A percentile compares a stretch with the other conserved stretches of the same genome.
These are phyloP conservation scores for Euglossa dilemma DNA, from an alignment of 1,140 invertebrate genomes.

Conservation along the genomic window DNA sequence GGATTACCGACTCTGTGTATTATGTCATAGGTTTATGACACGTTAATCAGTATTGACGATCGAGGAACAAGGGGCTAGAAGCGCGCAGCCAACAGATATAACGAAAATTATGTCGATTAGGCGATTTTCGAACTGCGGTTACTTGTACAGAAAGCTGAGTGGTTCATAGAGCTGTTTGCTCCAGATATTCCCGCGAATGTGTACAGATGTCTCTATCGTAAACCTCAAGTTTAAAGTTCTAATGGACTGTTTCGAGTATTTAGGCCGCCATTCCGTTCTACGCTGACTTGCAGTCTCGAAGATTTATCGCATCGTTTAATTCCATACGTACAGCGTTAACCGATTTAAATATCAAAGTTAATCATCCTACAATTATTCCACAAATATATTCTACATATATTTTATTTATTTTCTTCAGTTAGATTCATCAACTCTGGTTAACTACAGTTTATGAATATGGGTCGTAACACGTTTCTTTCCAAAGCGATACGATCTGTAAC, in stretches of 20 bases:
- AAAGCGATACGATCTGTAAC: no score
- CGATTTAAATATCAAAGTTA: no score
- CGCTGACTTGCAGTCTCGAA: neutral
- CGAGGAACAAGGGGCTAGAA: neutral
- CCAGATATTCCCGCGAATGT: neutral
- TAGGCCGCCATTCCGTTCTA: neutral
- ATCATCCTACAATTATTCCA: no score
- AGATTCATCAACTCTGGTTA: no score
- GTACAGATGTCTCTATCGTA: neutral
- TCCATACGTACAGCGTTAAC: no score
- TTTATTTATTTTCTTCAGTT: no score
- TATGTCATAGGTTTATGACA: constrained; percentile 1
- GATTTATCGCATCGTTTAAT: no score
- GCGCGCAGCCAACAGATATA: neutral
- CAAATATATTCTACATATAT: no score
- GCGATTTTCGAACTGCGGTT: neutral
- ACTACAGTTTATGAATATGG: no score
- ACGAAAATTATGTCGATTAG: neutral
- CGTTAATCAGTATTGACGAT: constrained; percentile 12
- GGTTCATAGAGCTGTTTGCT: neutral
- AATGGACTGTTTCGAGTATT: neutral
- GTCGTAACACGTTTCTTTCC: no score
- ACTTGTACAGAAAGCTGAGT: no score
- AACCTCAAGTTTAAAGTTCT: neutral
- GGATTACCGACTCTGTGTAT: neutral